Percentiles rank a stretch among this genome's conserved stretches.
phyloP scores from a whole-genome alignment of 2,113 vertebrate species.

The Mormyrus iriodes region DNA sequence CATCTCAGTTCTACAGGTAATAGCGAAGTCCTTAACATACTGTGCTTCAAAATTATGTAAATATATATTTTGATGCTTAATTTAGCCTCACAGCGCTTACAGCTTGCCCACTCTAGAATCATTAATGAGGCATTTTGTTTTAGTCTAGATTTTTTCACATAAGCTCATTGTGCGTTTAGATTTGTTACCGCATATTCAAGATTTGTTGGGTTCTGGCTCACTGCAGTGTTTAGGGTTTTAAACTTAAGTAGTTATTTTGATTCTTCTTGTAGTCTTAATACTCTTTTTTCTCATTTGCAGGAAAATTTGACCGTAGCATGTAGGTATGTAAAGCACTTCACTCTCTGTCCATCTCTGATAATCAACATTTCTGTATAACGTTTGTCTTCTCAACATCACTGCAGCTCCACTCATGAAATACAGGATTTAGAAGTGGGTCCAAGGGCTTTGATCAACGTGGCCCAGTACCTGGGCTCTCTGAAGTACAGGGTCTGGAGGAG shows the following conservation, averaged over 20 bases:
- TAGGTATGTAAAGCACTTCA: neutral
- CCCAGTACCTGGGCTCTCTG: constrained; percentile 46
- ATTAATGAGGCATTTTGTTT: neutral
- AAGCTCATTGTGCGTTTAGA: neutral
- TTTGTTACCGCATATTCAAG: neutral
- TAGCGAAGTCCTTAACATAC: neutral
- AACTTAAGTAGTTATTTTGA: neutral
- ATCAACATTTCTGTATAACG: too few relatives aligned
- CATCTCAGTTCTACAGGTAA: constrained; percentile 25
- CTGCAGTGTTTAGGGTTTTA: neutral
- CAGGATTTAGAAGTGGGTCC: constrained; percentile 33
- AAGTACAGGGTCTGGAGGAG: constrained; percentile 32
- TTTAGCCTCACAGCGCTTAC: neutral
- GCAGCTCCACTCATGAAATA: constrained; percentile 28
- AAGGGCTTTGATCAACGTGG: constrained; percentile 35
- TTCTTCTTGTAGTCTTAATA: neutral
- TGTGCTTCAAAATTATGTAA: neutral
- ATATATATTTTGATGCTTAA: neutral
- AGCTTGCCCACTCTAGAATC: neutral
- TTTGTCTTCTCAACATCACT: too few relatives aligned
- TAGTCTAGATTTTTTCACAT: neutral
- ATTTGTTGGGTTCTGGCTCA: neutral
- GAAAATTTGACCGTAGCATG: neutral
- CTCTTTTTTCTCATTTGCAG: neutral
- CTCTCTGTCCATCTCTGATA: neutral